Evolutionary conservation across 1,140 invertebrate genomes (phyloP).

Genomic region (Littorina saxatilis): DNA sequence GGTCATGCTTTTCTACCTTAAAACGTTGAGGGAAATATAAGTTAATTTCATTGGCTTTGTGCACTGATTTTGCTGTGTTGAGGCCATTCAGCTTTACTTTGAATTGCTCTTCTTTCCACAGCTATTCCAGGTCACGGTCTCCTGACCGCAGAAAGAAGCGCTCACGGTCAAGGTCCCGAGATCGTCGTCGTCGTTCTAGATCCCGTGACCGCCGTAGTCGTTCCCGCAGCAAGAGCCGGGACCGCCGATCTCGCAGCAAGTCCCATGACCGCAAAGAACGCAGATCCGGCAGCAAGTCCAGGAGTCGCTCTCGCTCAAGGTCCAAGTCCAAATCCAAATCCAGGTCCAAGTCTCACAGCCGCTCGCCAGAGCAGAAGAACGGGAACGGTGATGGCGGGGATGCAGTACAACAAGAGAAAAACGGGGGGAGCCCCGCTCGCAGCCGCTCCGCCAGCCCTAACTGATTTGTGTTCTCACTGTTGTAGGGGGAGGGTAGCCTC

Average conservation of each 20-base stretch:
- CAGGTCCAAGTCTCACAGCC: constrained; percentile 1
- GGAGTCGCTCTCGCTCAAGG: constrained; percentile 18
- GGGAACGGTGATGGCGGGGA: background rate
- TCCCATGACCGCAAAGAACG: constrained; percentile 1
- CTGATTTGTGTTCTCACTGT: too few relatives aligned
- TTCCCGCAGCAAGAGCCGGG: constrained; percentile 35
- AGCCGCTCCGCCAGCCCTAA: constrained; percentile 30
- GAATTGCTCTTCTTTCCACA: too few relatives aligned
- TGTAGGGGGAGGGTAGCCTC: too few relatives aligned
- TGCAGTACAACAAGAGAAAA: background rate
- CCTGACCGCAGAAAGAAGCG: constrained; percentile 48
- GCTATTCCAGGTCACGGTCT: constrained; percentile 50
- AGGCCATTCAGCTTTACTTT: too few relatives aligned
- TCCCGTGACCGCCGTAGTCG: constrained; percentile 38
- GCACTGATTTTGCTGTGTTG: too few relatives aligned
- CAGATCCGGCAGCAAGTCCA: constrained; percentile 38
- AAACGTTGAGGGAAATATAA: too few relatives aligned
- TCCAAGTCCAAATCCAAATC: background rate
- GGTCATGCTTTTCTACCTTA: too few relatives aligned
- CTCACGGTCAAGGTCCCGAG: constrained; percentile 47
- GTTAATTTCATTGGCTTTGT: too few relatives aligned
- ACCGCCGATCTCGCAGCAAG: constrained; percentile 38
- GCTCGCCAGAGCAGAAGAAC: background rate
- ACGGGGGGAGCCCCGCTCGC: background rate
- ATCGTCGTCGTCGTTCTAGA: constrained; percentile 45